Percentiles rank a stretch among this genome's conserved stretches.
phyloP scores from a whole-genome alignment of 2,888 invertebrate genomes.

The Alsophila aescularia region DNA sequence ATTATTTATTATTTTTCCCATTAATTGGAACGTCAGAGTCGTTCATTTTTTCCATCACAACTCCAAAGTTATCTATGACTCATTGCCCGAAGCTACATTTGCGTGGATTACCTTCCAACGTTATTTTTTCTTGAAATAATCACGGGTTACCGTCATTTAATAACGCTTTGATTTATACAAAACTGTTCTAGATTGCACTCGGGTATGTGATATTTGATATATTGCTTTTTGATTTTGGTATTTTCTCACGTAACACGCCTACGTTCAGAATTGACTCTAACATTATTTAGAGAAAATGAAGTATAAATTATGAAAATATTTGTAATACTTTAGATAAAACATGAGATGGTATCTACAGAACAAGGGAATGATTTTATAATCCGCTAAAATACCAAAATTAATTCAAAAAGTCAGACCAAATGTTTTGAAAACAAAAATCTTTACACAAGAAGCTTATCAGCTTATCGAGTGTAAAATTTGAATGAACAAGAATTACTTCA shows the following conservation, averaged over 20 bases:
- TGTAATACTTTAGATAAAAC: too few species aligned
- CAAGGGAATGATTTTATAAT: background rate
- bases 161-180: conserved; percentile 54
- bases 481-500: background rate
- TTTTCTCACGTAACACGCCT: conserved; percentile 34
- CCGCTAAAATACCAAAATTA: background rate
- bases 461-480: conserved; percentile 7
- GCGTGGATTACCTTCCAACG: conserved; percentile 47
- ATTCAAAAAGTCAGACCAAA: background rate
- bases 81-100: conserved; percentile 44
- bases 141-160: conserved; percentile 48
- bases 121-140: conserved; percentile 52
- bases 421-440: conserved; percentile 4
- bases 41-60: conserved; percentile 55
- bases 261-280: background rate
- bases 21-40: conserved; percentile 64
- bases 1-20: conserved; percentile 55
- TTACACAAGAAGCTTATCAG: conserved; percentile 3
- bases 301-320: background rate
- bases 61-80: conserved; percentile 51
- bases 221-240: conserved; percentile 30
- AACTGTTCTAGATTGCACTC: conserved; percentile 52
- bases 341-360: too few species aligned
- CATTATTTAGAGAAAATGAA: too few species aligned
- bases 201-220: conserved; percentile 39